Base-by-base conservation (phyloP, 2,888 invertebrate genomes). In the Seira musarum region DNA sequence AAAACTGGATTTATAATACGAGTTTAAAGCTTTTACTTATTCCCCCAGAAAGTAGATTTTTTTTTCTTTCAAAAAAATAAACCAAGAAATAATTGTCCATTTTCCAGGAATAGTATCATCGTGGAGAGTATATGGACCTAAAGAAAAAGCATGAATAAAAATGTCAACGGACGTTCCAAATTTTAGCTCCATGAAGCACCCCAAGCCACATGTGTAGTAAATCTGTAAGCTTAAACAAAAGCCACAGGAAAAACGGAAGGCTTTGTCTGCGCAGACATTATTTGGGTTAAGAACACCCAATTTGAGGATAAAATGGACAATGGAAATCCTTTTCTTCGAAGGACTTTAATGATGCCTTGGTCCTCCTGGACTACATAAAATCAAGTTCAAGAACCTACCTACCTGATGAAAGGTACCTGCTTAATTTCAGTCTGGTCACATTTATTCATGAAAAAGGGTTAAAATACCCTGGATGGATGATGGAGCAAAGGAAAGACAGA, bases 141-240 rank as follows among this genome's bases (percentile, higher is more conserved):
- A 15, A 67, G 66, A 15, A 40, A 60, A 75, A 24, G 10, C 13
- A 17, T 24, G 61, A 66, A 75, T 17, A 35, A 61, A 70, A 65
- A 53, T 77, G 76, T 77, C 70, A 77, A 77, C 70, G 76, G 76
- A 70, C 70, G 24, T 57, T 46, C 24, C 30, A 66, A 65, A 73
- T 22, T 6, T 53, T 19, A 46, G 17, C 30, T 30, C n/a, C 65
- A 57, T 40, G 35, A 6, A n/a, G 3, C 8, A n/a, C 25, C 30
- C 30, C 8, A 30, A 30, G 30, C 30, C 30, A 30, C 30, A 30
- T 30, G 30, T 8, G 30, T 30, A 5, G 8, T 30, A 30, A 30
- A 30, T 30, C 30, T 30, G 30, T 30, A 53, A 8, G 53, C 53
- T 53, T 53, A 53, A 53, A 53, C 53, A 3, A 53, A 53, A 53